These are phyloP conservation scores for Dione juno DNA, from an alignment of 2,888 invertebrate species.

Conservation along the genomic window DNA sequence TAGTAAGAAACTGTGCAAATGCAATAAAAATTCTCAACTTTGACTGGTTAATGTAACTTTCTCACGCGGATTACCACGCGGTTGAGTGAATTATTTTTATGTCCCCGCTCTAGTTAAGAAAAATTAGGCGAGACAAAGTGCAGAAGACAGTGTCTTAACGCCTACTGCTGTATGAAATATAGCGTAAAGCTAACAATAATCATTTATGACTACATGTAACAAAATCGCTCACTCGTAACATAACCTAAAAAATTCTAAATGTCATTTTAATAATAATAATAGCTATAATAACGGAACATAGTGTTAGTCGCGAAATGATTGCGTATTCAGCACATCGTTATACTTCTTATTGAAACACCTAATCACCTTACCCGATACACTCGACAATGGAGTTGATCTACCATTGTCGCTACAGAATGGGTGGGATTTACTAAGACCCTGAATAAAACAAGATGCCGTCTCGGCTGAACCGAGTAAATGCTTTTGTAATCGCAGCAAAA, in stretches of 20 bases:
- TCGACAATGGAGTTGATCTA: constrained; percentile 71
- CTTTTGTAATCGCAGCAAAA: constrained; percentile 67
- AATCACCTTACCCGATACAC: constrained; percentile 73
- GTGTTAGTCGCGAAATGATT: not conserved
- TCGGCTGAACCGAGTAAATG: constrained; percentile 65
- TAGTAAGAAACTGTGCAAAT: too few relatives aligned
- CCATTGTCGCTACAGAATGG: constrained; percentile 74
- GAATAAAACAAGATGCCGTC: constrained; percentile 73
- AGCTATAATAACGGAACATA: not conserved
- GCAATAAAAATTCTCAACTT: too few relatives aligned
- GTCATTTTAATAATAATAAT: not conserved
- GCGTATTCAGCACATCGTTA: constrained; percentile 20
- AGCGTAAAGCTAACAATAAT: too few relatives aligned
- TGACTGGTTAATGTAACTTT: too few relatives aligned
- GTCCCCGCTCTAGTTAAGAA: too few relatives aligned
- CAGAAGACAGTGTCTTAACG: too few relatives aligned
- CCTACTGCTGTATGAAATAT: too few relatives aligned
- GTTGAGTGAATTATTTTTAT: too few relatives aligned
- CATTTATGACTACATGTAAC: too few relatives aligned
- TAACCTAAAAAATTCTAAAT: not conserved
- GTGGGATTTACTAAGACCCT: constrained; percentile 71
- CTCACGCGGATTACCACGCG: too few relatives aligned
- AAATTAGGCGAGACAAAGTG: too few relatives aligned
- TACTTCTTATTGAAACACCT: constrained; percentile 55
- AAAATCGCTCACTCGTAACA: too few relatives aligned